phyloP scores from a whole-genome alignment of 2,113 vertebrate genomes.

The Arvicanthis niloticus region DNA sequence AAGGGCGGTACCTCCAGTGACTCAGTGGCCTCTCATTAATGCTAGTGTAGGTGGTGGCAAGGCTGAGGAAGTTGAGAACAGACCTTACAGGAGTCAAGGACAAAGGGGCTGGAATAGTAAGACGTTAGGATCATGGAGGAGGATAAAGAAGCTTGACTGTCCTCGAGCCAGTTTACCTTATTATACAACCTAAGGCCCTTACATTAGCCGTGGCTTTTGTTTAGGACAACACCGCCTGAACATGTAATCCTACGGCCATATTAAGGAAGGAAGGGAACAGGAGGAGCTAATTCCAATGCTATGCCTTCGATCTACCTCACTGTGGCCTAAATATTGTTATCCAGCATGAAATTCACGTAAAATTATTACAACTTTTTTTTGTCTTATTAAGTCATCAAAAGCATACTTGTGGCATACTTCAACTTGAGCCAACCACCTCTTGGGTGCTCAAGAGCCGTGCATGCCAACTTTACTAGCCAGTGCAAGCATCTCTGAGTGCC shows the following conservation, averaged over 20 bases:
- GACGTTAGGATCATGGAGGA: neutral
- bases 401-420: neutral
- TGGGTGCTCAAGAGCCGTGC: neutral
- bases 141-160: neutral
- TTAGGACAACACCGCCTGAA: neutral
- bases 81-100: neutral
- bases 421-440: neutral
- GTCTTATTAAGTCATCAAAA: slow-evolving; percentile 30
- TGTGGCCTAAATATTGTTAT: neutral
- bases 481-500: neutral
- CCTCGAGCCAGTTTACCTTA: neutral
- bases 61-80: neutral
- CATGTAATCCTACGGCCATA: no score
- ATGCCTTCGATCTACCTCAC: neutral
- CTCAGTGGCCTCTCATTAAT: neutral
- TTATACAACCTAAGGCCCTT: neutral
- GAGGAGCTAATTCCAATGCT: neutral
- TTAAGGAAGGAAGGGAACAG: neutral
- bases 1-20: neutral
- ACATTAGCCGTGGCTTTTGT: neutral
- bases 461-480: neutral
- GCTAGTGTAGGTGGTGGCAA: neutral
- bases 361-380: neutral
- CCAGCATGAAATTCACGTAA: neutral
- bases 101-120: neutral